Evolutionary conservation across 2,888 invertebrate genomes (phyloP).

Genomic region (Tricholauxania praeusta): DNA sequence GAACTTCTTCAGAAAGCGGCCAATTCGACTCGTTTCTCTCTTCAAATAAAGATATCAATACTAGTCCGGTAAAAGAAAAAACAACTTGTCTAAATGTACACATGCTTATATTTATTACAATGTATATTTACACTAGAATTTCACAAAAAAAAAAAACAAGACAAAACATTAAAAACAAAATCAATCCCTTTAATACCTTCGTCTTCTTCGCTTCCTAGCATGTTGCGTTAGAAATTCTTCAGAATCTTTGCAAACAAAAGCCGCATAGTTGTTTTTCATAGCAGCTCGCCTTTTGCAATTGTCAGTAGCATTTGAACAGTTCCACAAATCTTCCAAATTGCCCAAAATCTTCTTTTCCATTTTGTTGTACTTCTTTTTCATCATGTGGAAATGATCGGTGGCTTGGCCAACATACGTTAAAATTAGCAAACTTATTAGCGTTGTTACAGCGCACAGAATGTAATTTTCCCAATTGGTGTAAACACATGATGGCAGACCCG

Average conservation of each 20-base stretch:
- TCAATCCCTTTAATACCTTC: neutral
- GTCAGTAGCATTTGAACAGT: constrained; percentile 18
- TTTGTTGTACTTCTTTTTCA: constrained; percentile 44
- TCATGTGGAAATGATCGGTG: constrained; percentile 47
- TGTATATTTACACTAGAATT: no score
- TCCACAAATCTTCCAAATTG: constrained; percentile 31
- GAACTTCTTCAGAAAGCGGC: no score
- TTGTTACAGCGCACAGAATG: constrained; percentile 46
- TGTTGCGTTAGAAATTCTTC: constrained; percentile 5
- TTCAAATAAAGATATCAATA: no score
- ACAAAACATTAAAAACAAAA: no score
- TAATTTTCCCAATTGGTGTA: constrained; percentile 43
- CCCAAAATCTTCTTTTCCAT: constrained; percentile 39
- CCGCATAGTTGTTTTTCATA: constrained; percentile 10
- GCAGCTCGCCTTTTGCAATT: neutral
- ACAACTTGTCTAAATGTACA: no score
- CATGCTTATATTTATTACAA: no score
- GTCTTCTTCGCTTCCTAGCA: neutral
- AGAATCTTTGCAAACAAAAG: neutral
- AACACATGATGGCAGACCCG: constrained; percentile 36
- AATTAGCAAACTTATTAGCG: constrained; percentile 42
- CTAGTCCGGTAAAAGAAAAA: no score
- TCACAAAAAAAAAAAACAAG: no score
- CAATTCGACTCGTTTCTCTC: no score
- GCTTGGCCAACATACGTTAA: constrained; percentile 45